These are phyloP conservation scores for Phyto melanocephala DNA, from an alignment of 2,888 invertebrate species.

Conservation along the genomic window DNA sequence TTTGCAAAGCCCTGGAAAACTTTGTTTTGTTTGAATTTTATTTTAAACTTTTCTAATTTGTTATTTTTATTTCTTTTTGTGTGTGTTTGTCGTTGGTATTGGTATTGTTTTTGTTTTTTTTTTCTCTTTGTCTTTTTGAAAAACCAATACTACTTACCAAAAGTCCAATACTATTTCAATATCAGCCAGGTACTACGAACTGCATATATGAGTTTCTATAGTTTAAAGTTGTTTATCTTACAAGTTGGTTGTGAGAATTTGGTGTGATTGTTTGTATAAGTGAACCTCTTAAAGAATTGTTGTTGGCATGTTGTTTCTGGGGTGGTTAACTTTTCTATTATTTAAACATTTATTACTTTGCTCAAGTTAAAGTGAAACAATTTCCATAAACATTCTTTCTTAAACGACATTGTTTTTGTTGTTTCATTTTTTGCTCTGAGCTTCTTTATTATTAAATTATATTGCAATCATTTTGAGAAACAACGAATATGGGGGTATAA, in stretches of 20 bases:
- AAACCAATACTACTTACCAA: no score
- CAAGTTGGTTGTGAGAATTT: no score
- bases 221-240: no score
- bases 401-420: conserved; percentile 71
- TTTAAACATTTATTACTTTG: conserved; percentile 75
- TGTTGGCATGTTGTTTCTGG: neutral
- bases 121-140: no score
- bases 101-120: neutral
- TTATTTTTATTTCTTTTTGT: conserved; percentile 69
- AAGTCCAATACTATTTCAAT: no score
- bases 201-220: no score
- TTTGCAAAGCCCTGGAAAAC: neutral
- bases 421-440: neutral
- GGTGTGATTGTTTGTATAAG: neutral
- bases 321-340: conserved; percentile 15
- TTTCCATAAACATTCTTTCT: conserved; percentile 76
- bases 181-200: no score
- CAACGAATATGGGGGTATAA: no score
- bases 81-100: neutral
- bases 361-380: conserved; percentile 77
- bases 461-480: conserved; percentile 64
- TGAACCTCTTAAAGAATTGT: neutral
- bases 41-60: conserved; percentile 76
- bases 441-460: conserved; percentile 72
- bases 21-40: conserved; percentile 70